Base-by-base conservation (phyloP, 2,113 vertebrate species). In the Acrocephalus arundinaceus region DNA sequence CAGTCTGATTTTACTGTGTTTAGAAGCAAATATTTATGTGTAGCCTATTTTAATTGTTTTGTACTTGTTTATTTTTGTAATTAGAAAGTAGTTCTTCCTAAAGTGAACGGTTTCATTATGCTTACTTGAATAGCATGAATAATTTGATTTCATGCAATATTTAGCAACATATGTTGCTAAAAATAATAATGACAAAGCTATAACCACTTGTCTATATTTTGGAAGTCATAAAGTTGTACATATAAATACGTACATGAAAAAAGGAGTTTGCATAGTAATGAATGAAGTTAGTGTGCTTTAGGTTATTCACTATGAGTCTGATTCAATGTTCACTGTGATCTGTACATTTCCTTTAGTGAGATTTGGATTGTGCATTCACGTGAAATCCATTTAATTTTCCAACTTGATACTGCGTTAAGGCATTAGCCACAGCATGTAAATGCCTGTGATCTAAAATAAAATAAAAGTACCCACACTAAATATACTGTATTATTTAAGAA, bases 141-240 rank as follows among this genome's bases (percentile, higher is more conserved):
- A 96, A 95, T 89, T 73, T 85, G 49, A 85, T 95, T 94, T 96
- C 66, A 96, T 85, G 84, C 58, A 45, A 33, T 87, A 76, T 95
- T 94, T 89, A 94, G 25, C 74, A 91, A 89, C 77, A 87, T 75
- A 75, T 57, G 41, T 85, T 87, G 41, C 84, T 94, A 96, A 89
- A 93, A 95, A 94, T 91, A 93, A 33, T 85, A 3, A 27, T 49
- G 17, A 19, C 58, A 81, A 82, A 15, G 25, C 67, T 82, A 21
- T 49, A 73, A 45, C 10, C 30, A 48, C 87, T 87, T 54, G 24
- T 58, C 30, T 68, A 10, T 41, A 49, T 72, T 79, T 85, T 87
- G 24, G 6, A 57, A 66, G 8, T 48, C 61, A 81, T 66, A 12
- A 67, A 71, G 16, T 57, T 10, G 1, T 66, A 30, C 33, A 7